Base-by-base conservation (phyloP, 23 tunicate genomes). In the Trididemnum nubilum region DNA sequence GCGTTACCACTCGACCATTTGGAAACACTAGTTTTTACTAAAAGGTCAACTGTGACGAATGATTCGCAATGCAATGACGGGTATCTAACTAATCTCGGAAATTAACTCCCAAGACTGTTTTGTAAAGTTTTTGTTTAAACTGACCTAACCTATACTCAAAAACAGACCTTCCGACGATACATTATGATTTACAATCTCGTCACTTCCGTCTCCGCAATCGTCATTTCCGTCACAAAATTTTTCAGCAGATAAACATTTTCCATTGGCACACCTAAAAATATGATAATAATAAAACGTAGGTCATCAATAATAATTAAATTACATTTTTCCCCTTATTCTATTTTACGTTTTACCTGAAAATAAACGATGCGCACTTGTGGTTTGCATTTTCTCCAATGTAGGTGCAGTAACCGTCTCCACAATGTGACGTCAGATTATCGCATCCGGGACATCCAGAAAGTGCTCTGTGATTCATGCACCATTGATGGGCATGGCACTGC, bases 151-250 rank as follows among this genome's bases (percentile, higher is more conserved):
- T n/a, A n/a, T n/a, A n/a, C n/a, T n/a, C n/a, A n/a, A n/a, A n/a
- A n/a, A 19, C 57, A 12, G 19, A 19, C 57, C 19, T 50, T 50
- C 12, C 57, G 19, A 50, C 19, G 57, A 50, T n/a, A n/a, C n/a
- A n/a, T n/a, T n/a, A n/a, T n/a, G n/a, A n/a, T n/a, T 63, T n/a
- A 22, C 27, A 4, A 22, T 76, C 76, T 88, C 92, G 72, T 88
- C 92, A 82, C 92, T 88, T 34, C 92, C 92, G 58, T 88, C 92
- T 24, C 28, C 58, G 37, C 92, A 88, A 76, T 88, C 86, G 36
- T 23, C 22, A 28, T 2, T 51, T 49, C 86, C 92, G 44, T 88
- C 92, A 61, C 92, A 88, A 66, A 88, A 88, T 44, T 88, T 52
- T 19, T 75, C 78, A n/a, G 92, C 77, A 26, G 40, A 31, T 21